Percentiles rank a stretch among this genome's conserved stretches.
These are phyloP conservation scores for Suillia variegata DNA, from an alignment of 2,888 invertebrate species.

Conservation along the genomic window DNA sequence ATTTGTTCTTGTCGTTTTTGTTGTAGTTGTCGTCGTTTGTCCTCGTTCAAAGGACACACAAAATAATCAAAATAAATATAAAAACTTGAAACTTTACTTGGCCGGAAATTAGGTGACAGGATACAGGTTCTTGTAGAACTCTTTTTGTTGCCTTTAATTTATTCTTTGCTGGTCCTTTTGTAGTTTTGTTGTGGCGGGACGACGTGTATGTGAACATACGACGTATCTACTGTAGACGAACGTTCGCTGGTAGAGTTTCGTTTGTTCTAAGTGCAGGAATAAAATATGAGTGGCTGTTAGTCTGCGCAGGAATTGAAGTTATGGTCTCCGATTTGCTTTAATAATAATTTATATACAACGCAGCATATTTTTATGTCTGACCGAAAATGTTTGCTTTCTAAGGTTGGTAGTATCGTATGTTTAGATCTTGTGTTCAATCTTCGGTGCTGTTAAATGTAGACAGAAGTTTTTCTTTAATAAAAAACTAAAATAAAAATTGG, in stretches of 20 bases:
- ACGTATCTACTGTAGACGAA: background rate
- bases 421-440: background rate
- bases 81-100: background rate
- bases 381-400: too few species aligned
- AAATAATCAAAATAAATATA: background rate
- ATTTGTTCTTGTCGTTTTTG: too few species aligned
- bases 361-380: too few species aligned
- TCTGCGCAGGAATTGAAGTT: background rate
- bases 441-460: background rate
- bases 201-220: background rate
- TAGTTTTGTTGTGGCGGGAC: background rate
- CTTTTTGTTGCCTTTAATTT: background rate
- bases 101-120: slow-evolving; percentile 50
- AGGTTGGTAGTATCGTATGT: too few species aligned
- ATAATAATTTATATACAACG: background rate
- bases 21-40: too few species aligned
- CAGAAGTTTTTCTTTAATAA: background rate
- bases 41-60: background rate
- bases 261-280: too few species aligned
- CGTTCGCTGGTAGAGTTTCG: background rate
- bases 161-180: background rate
- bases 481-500: background rate
- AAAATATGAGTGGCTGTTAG: background rate
- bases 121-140: slow-evolving; percentile 3
- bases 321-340: background rate